phyloP scores from a whole-genome alignment of 1,140 invertebrate genomes.

The Anastrepha ludens region DNA sequence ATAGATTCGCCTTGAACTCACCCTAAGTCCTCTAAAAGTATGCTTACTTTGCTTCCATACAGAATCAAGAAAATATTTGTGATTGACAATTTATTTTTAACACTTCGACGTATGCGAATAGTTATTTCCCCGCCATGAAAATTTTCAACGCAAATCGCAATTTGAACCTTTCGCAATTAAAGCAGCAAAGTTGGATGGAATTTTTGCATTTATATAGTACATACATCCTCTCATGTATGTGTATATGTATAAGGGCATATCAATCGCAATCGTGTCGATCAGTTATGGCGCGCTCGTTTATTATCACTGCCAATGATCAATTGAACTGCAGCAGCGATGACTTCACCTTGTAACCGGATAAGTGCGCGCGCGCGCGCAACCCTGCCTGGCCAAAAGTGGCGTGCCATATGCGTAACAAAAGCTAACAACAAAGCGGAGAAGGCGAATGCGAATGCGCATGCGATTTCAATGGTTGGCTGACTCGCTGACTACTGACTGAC shows the following conservation, averaged over 20 bases:
- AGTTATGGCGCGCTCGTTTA: slow-evolving; percentile 37
- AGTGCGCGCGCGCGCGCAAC: neutral
- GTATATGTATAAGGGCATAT: slow-evolving; percentile 5
- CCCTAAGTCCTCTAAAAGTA: too few species aligned
- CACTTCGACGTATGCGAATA: neutral
- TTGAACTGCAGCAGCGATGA: neutral
- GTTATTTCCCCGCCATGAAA: neutral
- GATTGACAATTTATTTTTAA: slow-evolving; percentile 38
- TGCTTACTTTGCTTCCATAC: too few species aligned
- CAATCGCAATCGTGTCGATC: slow-evolving; percentile 46
- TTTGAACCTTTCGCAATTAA: neutral
- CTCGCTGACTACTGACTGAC: neutral
- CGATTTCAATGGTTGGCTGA: neutral
- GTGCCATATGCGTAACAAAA: slow-evolving; percentile 49
- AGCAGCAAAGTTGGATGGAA: neutral
- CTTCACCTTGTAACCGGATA: neutral
- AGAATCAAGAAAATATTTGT: neutral
- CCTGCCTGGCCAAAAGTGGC: neutral
- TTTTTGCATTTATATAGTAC: neutral
- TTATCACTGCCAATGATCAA: slow-evolving; percentile 40
- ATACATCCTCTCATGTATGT: neutral
- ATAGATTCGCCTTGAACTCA: too few species aligned
- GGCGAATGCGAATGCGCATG: neutral
- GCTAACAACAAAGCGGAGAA: neutral
- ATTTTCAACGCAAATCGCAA: neutral